Evolutionary conservation across 2,797 vertebrate species (phyloP), one percentile per base, ranked within the genome.

Genomic region (Mionectes olivaceus): DNA sequence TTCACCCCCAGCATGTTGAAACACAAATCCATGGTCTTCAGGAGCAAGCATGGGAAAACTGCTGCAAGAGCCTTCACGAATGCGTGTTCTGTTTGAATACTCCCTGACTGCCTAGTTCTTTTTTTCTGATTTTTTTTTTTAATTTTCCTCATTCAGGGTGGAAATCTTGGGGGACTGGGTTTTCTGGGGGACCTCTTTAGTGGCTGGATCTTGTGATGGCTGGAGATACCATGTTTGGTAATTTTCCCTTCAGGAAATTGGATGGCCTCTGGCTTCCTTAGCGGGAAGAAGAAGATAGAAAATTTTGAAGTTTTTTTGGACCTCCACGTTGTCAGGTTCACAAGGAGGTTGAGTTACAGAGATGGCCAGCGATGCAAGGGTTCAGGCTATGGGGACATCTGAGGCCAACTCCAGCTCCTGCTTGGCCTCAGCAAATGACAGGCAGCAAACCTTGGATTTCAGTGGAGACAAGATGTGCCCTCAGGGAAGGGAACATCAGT

Each of bases 1-100:
- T 19, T 30, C 52, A 53, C 53, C 9, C 9, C 55, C 76, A 39
- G 14, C 0, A 1, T 1, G 4, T 5, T 27, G 33, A 68, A 81
- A 35, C 56, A 71, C 41, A 75, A 61, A 71, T 0, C 0, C 1
- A 1, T 22, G 22, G 4, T 61, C 43, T 35, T 11, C 0, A 5
- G 35, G 46, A 41, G 5, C 18, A 67, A 67, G 23, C 16, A 28
- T 0, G 0, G 41, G 63, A 64, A 74, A 76, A 52, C 5, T 19
- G 33, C 28, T 83, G 57, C 30, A 49, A 67, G 49, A 69, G 2
- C 25, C 49, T 44, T 21, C 9, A 8, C 3, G 17, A 35, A 39
- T 47, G 28, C 19, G 33, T 0, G 0, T 11, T 52, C 12, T 33
- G 5, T 80, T 60, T 52, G 59, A 80, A 52, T 19, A 12, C 13